Percentiles rank a stretch among this genome's conserved stretches.
Conservation (phyloP, 1,140 invertebrate genomes). For the Philopotamus ludificatus region DNA sequence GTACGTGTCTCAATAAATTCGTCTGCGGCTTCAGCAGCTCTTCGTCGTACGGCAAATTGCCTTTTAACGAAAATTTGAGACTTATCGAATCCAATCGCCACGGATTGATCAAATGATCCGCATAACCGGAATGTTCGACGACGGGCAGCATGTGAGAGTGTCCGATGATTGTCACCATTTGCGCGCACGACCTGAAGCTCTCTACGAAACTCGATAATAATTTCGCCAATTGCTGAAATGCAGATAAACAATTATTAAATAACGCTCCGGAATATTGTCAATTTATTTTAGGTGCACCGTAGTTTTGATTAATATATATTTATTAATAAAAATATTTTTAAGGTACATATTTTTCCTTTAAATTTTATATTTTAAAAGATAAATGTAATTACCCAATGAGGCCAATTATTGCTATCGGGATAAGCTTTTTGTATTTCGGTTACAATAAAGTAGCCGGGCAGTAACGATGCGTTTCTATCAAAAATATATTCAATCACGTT, state of each 20-base stretch:
- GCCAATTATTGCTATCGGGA: conserved; percentile 77
- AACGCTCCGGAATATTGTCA: no score
- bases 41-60: conserved; percentile 87
- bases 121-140: conserved; percentile 84
- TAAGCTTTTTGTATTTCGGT: conserved; percentile 91
- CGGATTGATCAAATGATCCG: conserved; percentile 83
- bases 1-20: conserved; percentile 80
- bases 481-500: conserved; percentile 86
- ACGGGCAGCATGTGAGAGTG: conserved; percentile 89
- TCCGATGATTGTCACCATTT: conserved; percentile 93
- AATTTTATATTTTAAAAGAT: not conserved
- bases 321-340: not conserved
- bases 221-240: conserved; percentile 75
- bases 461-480: conserved; percentile 85
- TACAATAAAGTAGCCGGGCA: conserved; percentile 92
- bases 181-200: conserved; percentile 86
- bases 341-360: not conserved
- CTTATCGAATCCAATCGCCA: conserved; percentile 88
- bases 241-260: no score
- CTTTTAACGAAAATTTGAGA: conserved; percentile 86
- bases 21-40: conserved; percentile 90
- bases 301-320: not conserved
- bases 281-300: no score
- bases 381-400: conserved; percentile 78
- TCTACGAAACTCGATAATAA: conserved; percentile 87